phyloP scores from a whole-genome alignment of 2,888 invertebrate species.

The Zhengitettix transpicula region DNA sequence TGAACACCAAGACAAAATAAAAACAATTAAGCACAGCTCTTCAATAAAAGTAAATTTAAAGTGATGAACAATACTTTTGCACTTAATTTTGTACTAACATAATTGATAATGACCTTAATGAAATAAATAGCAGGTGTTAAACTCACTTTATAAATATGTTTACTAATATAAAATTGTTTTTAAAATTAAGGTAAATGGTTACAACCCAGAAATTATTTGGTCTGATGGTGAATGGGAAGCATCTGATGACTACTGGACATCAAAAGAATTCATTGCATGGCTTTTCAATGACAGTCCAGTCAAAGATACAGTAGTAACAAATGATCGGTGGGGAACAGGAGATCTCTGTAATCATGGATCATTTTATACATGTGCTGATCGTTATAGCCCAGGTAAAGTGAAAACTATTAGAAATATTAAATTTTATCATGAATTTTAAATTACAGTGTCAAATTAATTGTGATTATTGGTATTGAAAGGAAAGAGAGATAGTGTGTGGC shows the following conservation, averaged over 20 bases:
- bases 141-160: no score
- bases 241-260: constrained; percentile 62
- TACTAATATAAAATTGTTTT: no score
- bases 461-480: no score
- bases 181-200: constrained; percentile 22
- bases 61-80: no score
- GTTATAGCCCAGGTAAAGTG: constrained; percentile 54
- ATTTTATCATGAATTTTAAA: not conserved
- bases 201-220: constrained; percentile 62
- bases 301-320: constrained; percentile 71
- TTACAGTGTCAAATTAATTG: not conserved
- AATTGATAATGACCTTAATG: no score
- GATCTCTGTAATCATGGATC: constrained; percentile 75
- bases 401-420: not conserved
- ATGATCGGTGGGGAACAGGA: constrained; percentile 83
- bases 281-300: constrained; percentile 88
- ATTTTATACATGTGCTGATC: constrained; percentile 70
- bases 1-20: no score
- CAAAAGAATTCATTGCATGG: constrained; percentile 76
- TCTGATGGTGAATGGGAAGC: constrained; percentile 94
- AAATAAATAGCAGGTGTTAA: no score
- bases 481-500: no score
- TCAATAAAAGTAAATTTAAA: no score
- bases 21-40: no score
- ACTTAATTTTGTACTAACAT: no score